phyloP scores from a whole-genome alignment of 2,888 invertebrate genomes.

The Callinectes sapidus region DNA sequence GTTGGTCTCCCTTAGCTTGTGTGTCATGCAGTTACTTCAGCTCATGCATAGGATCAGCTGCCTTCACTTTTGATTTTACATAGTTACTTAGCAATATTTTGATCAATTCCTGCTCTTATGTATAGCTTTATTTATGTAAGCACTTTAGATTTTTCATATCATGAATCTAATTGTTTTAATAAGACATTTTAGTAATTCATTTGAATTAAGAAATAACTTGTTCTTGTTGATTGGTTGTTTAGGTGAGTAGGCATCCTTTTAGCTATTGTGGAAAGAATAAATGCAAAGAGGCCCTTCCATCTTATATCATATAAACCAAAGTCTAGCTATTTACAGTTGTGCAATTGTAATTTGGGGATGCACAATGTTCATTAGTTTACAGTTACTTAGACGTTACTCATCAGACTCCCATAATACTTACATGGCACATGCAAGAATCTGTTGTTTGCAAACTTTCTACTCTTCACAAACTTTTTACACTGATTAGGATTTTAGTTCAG shows the following conservation, averaged over 20 bases:
- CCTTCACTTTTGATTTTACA: background rate
- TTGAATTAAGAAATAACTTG: background rate
- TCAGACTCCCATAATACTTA: background rate
- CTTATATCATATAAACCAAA: background rate
- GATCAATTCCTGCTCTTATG: background rate
- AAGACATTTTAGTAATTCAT: background rate
- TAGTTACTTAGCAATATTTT: background rate
- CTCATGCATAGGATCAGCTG: background rate
- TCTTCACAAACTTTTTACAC: background rate
- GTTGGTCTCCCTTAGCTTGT: background rate
- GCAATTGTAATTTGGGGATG: background rate
- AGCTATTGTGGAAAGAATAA: background rate
- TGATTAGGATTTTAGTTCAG: background rate
- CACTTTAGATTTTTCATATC: background rate
- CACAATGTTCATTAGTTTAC: background rate
- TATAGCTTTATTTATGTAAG: background rate
- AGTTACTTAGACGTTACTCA: background rate
- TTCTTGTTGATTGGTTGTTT: background rate
- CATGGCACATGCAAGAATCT: background rate
- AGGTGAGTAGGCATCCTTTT: background rate
- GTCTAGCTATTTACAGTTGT: background rate
- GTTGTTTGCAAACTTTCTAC: background rate
- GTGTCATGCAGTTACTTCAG: background rate
- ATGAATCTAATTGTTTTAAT: background rate
- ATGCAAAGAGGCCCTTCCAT: background rate